A percentile compares a stretch with the other conserved stretches of the same genome.
Evolutionary conservation across 1,140 invertebrate genomes (phyloP).

Genomic region (Tetragonula clypearis): DNA sequence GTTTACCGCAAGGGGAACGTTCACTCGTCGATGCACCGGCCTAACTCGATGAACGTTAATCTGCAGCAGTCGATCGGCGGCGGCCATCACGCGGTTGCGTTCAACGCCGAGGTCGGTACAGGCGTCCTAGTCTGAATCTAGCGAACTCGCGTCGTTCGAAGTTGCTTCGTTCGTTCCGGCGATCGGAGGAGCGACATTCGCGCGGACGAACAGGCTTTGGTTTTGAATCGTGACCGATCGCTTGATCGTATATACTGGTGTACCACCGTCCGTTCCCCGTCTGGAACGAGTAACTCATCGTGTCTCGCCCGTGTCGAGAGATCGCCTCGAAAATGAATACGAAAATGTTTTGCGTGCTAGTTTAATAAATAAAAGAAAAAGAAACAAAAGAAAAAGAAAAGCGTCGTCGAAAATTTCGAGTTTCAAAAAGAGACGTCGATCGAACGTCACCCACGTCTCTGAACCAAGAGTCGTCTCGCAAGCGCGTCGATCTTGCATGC

Average conservation of each 20-base stretch:
- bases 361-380: background rate
- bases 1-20: conserved; percentile 85
- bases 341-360: conserved; percentile 2
- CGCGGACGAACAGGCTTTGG: too few species aligned
- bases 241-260: background rate
- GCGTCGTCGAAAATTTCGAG: too few species aligned
- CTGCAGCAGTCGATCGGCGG: conserved; percentile 68
- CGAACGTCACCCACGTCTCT: background rate
- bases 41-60: conserved; percentile 73
- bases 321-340: background rate
- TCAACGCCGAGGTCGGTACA: conserved; percentile 92
- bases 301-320: too few species aligned
- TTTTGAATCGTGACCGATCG: background rate
- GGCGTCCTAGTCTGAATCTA: conserved; percentile 81
- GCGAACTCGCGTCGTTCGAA: background rate
- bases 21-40: conserved; percentile 65
- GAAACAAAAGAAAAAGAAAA: too few species aligned
- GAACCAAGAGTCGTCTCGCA: background rate
- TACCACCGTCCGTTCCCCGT: too few species aligned
- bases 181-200: background rate
- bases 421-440: background rate
- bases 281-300: too few species aligned
- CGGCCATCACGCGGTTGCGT: conserved; percentile 88
- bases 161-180: background rate
- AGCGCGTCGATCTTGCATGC: conserved; percentile 18